Base-by-base conservation (phyloP, 2,888 invertebrate genomes). In the Acanthosepion pharaonis region DNA sequence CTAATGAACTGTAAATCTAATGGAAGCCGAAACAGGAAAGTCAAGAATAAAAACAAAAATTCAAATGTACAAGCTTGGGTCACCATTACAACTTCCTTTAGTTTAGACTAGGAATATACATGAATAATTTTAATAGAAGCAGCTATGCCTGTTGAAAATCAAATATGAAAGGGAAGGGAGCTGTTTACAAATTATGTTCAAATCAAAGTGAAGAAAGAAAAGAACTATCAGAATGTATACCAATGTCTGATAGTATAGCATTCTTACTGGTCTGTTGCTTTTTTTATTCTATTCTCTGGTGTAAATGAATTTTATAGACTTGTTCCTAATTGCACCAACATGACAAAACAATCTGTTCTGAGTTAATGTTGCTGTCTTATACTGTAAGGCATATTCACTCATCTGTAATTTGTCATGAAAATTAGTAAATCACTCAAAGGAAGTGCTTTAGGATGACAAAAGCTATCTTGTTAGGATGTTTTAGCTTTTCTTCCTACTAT, bases 351-450 rank as follows among this genome's bases (percentile, higher is more conserved):
- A 78, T n/a, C 28, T 28, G 28, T 78, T 78, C n/a, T 78, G 78
- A 78, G 78, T 78, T 78, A 78, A 78, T 78, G n/a, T 78, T n/a
- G 15, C 9, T 78, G 78, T 78, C 78, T 78, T 78, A 78, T 18
- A 78, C 78, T 78, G 78, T 78, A 78, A 78, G 78, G n/a, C 78
- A 78, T 78, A 28, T 78, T 78, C n/a, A 78, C 78, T n/a, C 78
- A n/a, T 78, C 78, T 59, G 59, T 59, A 59, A 59, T 59, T 59
- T 59, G 59, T 59, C 59, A 59, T 20, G 59, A 23, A 59, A 59
- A 59, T 59, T 59, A 59, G 59, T 59, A 59, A 59, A 59, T 59
- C 59, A 59, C 59, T 59, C 59, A 59, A 59, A 59, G 59, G 59
- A 59, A 59, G 59, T 59, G 23, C 59, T 59, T 59, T 59, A 23